Evolutionary conservation across 2,888 invertebrate genomes (phyloP), one percentile per base, ranked within the genome.

Genomic region (Teleiodes luculella): DNA sequence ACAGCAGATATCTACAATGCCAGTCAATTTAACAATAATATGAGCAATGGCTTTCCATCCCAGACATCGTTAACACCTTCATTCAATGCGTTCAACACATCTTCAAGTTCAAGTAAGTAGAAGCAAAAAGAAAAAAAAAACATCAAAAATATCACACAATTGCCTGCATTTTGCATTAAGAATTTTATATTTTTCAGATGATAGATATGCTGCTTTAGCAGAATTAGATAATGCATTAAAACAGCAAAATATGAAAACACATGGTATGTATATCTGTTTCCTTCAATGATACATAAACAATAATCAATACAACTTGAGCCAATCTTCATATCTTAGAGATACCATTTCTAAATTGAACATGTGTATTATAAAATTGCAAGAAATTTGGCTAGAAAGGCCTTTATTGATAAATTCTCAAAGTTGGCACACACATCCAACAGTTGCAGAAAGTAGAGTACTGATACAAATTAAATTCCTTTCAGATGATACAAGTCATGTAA

Each of bases 141-240:
- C n/a, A n/a, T n/a, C n/a, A n/a, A n/a, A n/a, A n/a, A n/a, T n/a
- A n/a, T n/a, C n/a, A n/a, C n/a, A n/a, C n/a, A n/a, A n/a, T n/a
- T n/a, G n/a, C n/a, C n/a, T n/a, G n/a, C n/a, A n/a, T n/a, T n/a
- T 3, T 16, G 16, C 13, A 13, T 16, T 5, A 41, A 13, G 28
- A 13, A 7, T 10, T 43, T 2, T 6, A 11, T 49, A 68, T 54
- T 53, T 76, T 78, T 76, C 92, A 73, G 96, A 95, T 90, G 98
- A 98, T 87, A 94, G 96, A 65, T 98, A 98, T 87, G 98, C 98
- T 63, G 98, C 98, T 50, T 91, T 98, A 57, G 97, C 98, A 83
- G 98, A 98, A 87, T 92, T 98, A 71, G 98, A 98, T 79, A 91
- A 93, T 76, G 94, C 93, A 69, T 81, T 94, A 67, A 92, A 94